A percentile compares a stretch with the other conserved stretches of the same genome.
Conservation (phyloP, 2,797 vertebrate genomes). For the Okamejei kenojei region DNA sequence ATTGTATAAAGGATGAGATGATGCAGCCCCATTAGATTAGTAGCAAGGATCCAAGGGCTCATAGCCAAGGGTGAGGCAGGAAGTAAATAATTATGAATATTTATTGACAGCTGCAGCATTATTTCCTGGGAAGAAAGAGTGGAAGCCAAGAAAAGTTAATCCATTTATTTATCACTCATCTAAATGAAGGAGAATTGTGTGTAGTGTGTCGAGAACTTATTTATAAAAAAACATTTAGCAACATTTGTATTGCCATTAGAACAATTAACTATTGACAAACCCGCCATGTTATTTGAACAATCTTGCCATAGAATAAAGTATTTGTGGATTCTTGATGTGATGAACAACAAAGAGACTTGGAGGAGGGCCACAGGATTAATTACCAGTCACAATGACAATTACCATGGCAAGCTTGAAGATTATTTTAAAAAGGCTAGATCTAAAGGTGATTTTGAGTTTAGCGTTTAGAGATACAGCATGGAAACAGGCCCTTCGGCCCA, state of each 20-base stretch:
- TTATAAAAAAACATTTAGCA: not conserved
- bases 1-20: not conserved
- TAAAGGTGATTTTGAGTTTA: not conserved
- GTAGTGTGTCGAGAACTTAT: too few species aligned
- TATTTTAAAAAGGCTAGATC: not conserved
- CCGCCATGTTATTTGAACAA: too few species aligned
- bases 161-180: not conserved
- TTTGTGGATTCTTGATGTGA: not conserved
- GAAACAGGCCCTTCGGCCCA: too few species aligned
- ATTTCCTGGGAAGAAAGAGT: not conserved
- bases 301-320: not conserved
- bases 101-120: not conserved
- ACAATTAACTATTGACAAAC: not conserved
- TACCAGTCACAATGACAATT: not conserved
- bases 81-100: not conserved
- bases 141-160: not conserved
- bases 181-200: not conserved
- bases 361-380: not conserved
- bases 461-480: too few species aligned
- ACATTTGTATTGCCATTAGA: not conserved
- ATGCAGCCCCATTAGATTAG: not conserved
- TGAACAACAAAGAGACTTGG: too few species aligned
- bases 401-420: not conserved
- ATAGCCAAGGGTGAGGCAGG: not conserved
- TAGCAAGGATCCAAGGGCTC: not conserved